Base-by-base conservation (phyloP, 30 jellyfish, hydroid and myxozoan genomes). In the Pelagia noctiluca region DNA sequence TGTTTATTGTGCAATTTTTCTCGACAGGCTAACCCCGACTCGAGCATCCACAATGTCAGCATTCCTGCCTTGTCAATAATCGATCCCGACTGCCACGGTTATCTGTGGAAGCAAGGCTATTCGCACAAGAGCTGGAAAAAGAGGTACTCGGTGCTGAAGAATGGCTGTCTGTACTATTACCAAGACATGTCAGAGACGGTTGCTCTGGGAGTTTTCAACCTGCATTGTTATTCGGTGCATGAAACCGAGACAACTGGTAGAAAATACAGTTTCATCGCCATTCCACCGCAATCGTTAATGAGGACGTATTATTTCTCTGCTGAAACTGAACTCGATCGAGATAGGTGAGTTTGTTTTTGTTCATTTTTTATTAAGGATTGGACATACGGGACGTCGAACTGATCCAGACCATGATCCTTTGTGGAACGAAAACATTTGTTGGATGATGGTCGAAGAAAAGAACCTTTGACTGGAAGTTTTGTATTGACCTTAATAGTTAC, bases 1-100 rank as follows among this genome's bases (percentile, higher is more conserved):
- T 29, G n/a, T 19, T 18, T 11, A 66, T 25, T 1, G 32, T 10
- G 18, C 46, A 4, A 50, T 36, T 23, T 35, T 34, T 18, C 38
- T 5, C 29, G 63, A 16, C 53, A 79, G 90, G 37, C 69, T 1
- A 83, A 85, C 31, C 99, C 99, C 47, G 99, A 93, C 63, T 77
- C 90, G 80, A 93, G 85, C 50, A 62, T 93, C 19, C 90, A 93
- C 47, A 93, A 93, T 49, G 97, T 93, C 77, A 89, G 97, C 75
- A 88, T 93, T 28, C 99, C 99, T 5, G 99, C 99, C 32, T 54
- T 88, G 86, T 93, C 99, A 32, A 93, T 93, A 2, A 76, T 46
- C 35, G 85, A 87, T n/a, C 99, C 99, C 13, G 99, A 93, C 29
- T 88, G 99, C 61, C 97, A 93, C 72, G 99, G 99, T 23, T 93